Conservation (phyloP, 1,140 invertebrate species). For the Nymphalis io region DNA sequence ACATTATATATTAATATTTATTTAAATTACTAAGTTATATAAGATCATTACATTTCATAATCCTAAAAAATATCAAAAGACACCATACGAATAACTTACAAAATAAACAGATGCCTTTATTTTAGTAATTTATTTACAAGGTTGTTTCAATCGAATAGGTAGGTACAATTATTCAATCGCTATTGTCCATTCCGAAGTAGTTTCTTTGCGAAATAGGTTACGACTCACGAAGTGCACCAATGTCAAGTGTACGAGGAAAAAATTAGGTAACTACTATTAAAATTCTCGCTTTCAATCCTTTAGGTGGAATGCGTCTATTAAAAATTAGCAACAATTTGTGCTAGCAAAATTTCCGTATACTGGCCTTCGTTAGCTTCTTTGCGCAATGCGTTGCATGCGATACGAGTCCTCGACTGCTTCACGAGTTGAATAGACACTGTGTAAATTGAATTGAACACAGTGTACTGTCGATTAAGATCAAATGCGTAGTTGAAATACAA, state of each 20-base stretch:
- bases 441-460: not conserved
- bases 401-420: conserved; percentile 12
- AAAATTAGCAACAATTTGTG: conserved; percentile 52
- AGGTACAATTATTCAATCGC: conserved; percentile 12
- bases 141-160: not conserved
- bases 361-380: conserved; percentile 54
- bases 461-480: conserved; percentile 12
- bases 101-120: not conserved
- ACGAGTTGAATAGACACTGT: conserved; percentile 12
- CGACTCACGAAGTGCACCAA: conserved; percentile 42
- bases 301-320: conserved; percentile 27
- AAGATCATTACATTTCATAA: no score
- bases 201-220: conserved; percentile 52
- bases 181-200: conserved; percentile 41
- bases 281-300: conserved; percentile 23
- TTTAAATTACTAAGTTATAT: no score
- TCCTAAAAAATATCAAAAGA: no score
- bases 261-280: conserved; percentile 29
- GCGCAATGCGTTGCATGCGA: conserved; percentile 39
- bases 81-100: no score
- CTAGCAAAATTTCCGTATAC: conserved; percentile 52
- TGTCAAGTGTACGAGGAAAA: conserved; percentile 65
- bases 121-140: not conserved
- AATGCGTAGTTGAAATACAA: not conserved
- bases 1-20: no score